A percentile compares a stretch with the other conserved stretches of the same genome.
Evolutionary conservation across 2,113 vertebrate genomes (phyloP).

Genomic region (Scomber japonicus): DNA sequence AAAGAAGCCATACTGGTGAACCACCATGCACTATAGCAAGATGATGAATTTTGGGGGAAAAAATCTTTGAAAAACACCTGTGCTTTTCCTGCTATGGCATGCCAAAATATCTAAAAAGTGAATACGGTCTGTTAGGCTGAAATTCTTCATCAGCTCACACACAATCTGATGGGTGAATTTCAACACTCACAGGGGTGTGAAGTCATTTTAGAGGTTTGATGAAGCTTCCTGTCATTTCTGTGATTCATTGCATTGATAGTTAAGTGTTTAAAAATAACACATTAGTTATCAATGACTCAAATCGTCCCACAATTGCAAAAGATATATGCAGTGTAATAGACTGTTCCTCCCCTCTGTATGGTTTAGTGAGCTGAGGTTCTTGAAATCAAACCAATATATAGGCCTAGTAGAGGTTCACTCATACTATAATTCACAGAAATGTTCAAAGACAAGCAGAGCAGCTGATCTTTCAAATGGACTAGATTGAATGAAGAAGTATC

Average conservation of each 20-base stretch:
- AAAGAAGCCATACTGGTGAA: too few species aligned
- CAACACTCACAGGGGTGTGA: not conserved
- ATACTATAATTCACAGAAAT: not conserved
- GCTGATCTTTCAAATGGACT: not conserved
- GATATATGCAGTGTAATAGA: not conserved
- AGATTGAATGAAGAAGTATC: too few species aligned
- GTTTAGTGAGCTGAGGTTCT: not conserved
- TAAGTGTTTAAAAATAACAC: not conserved
- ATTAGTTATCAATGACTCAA: not conserved
- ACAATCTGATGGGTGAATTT: not conserved
- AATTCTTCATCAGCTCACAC: not conserved
- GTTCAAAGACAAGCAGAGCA: not conserved
- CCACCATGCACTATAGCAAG: too few species aligned
- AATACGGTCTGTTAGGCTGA: not conserved
- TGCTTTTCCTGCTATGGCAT: too few species aligned
- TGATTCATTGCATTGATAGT: not conserved
- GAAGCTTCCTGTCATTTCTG: too few species aligned
- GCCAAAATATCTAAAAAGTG: too few species aligned
- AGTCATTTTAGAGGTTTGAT: not conserved
- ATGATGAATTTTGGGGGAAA: too few species aligned
- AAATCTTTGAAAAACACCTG: too few species aligned
- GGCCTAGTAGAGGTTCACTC: not conserved
- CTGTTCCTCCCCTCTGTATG: not conserved
- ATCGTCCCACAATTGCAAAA: not conserved
- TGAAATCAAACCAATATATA: not conserved